Evolutionary conservation across 2,797 vertebrate genomes (phyloP).

Genomic region (Onychomys arenicola): DNA sequence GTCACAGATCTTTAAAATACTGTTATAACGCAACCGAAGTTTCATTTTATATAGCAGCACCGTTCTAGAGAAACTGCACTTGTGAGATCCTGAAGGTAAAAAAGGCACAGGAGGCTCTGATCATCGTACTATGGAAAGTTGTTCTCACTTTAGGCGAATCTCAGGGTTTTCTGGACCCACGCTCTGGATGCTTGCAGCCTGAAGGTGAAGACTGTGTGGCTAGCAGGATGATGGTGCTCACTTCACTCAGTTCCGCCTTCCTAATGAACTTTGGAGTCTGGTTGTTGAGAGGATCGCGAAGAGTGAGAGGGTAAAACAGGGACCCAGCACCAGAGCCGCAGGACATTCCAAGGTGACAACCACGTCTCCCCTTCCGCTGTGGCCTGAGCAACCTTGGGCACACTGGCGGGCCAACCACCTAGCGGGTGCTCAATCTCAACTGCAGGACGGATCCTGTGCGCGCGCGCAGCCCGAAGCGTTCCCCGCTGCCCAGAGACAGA

Average conservation of each 20-base stretch:
- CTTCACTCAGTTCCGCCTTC: neutral
- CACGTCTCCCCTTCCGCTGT: neutral
- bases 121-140: neutral
- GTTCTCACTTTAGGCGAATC: neutral
- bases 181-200: neutral
- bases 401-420: fast-evolving
- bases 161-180: neutral
- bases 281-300: fast-evolving
- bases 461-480: neutral
- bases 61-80: neutral
- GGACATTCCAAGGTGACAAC: neutral
- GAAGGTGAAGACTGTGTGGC: no score
- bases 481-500: fast-evolving
- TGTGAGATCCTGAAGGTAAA: neutral
- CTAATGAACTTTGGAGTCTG: neutral
- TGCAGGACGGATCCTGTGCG: fast-evolving
- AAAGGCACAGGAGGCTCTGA: neutral
- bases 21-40: neutral
- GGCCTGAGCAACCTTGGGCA: neutral
- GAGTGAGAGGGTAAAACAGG: neutral
- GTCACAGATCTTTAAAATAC: neutral
- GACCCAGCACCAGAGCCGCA: no score
- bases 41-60: neutral
- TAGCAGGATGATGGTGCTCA: no score
- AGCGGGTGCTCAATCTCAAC: neutral